These are phyloP conservation scores for Drosophila seclusa DNA, from an alignment of 2,888 invertebrate species.

Conservation along the genomic window DNA sequence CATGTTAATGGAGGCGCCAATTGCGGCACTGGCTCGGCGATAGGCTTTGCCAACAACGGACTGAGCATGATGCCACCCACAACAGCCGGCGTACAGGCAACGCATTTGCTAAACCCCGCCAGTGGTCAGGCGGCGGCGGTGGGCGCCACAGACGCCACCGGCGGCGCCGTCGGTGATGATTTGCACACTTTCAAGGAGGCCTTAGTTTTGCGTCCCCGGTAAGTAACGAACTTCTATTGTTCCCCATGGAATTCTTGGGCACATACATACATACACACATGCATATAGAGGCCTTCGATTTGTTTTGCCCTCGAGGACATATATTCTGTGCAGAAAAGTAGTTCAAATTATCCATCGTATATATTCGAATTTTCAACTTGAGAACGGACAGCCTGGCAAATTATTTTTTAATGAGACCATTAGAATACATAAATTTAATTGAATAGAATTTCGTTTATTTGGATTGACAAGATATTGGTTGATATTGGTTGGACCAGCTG, in stretches of 20 bases:
- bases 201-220: slow-evolving; percentile 87
- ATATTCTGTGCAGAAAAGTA: background rate
- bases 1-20: slow-evolving; percentile 34
- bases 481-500: slow-evolving; percentile 44
- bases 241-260: background rate
- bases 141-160: slow-evolving; percentile 34
- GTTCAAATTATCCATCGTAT: background rate
- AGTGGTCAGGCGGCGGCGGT: slow-evolving; percentile 29
- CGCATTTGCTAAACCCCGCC: slow-evolving; percentile 51
- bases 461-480: background rate
- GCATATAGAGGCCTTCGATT: background rate
- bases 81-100: slow-evolving; percentile 46
- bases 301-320: background rate
- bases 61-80: slow-evolving; percentile 48
- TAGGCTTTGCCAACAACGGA: slow-evolving; percentile 44
- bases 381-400: too few relatives aligned
- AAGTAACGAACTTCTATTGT: slow-evolving; percentile 13
- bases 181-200: slow-evolving; percentile 91
- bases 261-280: too few relatives aligned
- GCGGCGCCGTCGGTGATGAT: slow-evolving; percentile 83
- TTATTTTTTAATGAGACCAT: background rate
- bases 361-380: background rate
- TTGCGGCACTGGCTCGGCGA: slow-evolving; percentile 21
- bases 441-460: background rate
- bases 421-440: background rate